Evolutionary conservation across 2,113 vertebrate genomes (phyloP).

Genomic region (Rattus rattus): DNA sequence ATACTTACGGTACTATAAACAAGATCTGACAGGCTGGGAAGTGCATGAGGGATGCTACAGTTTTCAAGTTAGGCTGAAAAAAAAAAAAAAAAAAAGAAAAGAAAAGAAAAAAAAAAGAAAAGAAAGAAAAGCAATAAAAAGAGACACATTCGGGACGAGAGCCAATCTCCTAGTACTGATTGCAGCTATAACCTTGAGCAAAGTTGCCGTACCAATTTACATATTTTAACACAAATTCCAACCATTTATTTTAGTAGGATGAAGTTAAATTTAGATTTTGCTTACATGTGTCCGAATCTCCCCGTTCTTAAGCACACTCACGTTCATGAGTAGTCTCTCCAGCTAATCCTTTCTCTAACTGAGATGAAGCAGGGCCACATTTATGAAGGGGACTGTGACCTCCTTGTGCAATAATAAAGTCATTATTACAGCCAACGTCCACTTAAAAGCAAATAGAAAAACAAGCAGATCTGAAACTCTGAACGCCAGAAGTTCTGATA

Average conservation of each 20-base stretch:
- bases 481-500: background rate
- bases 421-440: background rate
- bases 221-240: conserved; percentile 55
- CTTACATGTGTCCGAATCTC: background rate
- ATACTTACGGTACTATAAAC: conserved; percentile 20
- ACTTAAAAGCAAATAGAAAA: conserved; percentile 33
- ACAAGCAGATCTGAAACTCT: background rate
- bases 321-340: background rate
- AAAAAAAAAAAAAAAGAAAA: conserved; percentile 48
- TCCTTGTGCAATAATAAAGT: background rate
- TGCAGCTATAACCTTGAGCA: conserved; percentile 35
- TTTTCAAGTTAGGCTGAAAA: conserved; percentile 40
- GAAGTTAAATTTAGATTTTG: conserved; percentile 68
- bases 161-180: background rate
- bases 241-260: conserved; percentile 48
- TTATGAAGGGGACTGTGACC: background rate
- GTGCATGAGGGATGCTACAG: background rate
- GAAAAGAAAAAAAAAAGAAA: conserved; percentile 47
- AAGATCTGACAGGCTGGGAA: background rate
- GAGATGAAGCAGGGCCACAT: background rate
- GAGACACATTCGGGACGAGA: conserved; percentile 54
- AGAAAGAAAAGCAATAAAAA: conserved; percentile 61
- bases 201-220: conserved; percentile 34
- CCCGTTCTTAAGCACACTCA: conserved; percentile 10
- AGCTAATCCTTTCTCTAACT: conserved; percentile 14